Conservation (phyloP, 2,888 invertebrate genomes). For the Polyploca ridens region DNA sequence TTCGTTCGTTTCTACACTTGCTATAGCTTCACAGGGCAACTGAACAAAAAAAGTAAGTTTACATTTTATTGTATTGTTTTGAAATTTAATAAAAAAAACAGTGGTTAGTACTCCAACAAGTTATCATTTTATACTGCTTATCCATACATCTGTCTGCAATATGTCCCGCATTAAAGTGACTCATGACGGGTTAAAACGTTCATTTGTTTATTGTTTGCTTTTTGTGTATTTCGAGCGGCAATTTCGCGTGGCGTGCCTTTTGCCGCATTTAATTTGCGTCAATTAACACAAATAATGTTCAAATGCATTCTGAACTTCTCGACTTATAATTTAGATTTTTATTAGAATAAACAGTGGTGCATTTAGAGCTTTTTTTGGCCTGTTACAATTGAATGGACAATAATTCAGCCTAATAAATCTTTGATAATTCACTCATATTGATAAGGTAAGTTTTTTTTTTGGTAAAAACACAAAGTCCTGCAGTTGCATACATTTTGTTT, state of each 20-base stretch:
- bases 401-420: neutral
- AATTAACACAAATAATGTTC: conserved; percentile 37
- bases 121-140: neutral
- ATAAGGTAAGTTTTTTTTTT: too few relatives aligned
- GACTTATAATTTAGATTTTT: conserved; percentile 20
- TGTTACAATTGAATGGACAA: neutral
- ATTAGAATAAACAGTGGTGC: neutral
- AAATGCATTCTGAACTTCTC: conserved; percentile 19
- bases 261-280: conserved; percentile 42
- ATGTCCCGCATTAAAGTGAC: conserved; percentile 23
- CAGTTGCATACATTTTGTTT: too few relatives aligned
- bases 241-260: conserved; percentile 31
- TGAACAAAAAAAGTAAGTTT: conserved; percentile 36
- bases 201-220: conserved; percentile 42
- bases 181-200: conserved; percentile 20
- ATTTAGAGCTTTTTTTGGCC: neutral
- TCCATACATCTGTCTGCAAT: conserved; percentile 29
- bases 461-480: too few relatives aligned
- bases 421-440: too few relatives aligned
- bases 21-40: conserved; percentile 29
- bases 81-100: neutral
- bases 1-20: conserved; percentile 30
- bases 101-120: neutral
- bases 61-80: conserved; percentile 5
- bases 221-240: conserved; percentile 40